These are phyloP conservation scores for Eurytoma californica DNA, from an alignment of 2,888 invertebrate genomes.

Conservation along the genomic window DNA sequence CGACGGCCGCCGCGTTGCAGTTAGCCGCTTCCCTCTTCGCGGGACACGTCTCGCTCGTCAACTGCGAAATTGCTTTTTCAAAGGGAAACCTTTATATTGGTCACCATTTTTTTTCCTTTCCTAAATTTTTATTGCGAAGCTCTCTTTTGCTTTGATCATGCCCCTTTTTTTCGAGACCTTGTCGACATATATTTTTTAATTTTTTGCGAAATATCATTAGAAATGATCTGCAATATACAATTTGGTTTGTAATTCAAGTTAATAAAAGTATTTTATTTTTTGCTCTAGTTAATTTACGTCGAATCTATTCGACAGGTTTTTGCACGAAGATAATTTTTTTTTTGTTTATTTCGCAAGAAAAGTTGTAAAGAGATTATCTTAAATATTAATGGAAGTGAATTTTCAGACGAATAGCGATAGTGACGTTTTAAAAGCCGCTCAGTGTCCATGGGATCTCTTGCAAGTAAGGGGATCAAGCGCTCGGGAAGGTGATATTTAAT, in stretches of 20 bases:
- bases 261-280: too few species aligned
- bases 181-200: too few species aligned
- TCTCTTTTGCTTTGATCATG: background rate
- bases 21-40: background rate
- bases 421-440: slow-evolving; percentile 48
- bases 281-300: too few species aligned
- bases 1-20: background rate
- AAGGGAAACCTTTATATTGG: background rate
- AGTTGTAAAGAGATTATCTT: slow-evolving; percentile 3
- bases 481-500: slow-evolving; percentile 38
- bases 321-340: too few species aligned
- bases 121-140: too few species aligned
- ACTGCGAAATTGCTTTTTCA: slow-evolving; percentile 19
- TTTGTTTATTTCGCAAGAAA: background rate
- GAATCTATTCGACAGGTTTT: too few species aligned
- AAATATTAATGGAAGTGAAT: slow-evolving; percentile 28
- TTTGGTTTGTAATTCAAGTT: too few species aligned
- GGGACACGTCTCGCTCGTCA: background rate
- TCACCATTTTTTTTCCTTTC: too few species aligned
- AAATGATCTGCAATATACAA: too few species aligned
- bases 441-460: slow-evolving; percentile 22
- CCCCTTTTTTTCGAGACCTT: background rate
- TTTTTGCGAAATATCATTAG: too few species aligned
- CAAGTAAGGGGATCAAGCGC: slow-evolving; percentile 23
- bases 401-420: slow-evolving; percentile 2